A percentile compares a stretch with the other conserved stretches of the same genome.
phyloP scores from a whole-genome alignment of 2,888 invertebrate species.

The Fragum sueziense region DNA sequence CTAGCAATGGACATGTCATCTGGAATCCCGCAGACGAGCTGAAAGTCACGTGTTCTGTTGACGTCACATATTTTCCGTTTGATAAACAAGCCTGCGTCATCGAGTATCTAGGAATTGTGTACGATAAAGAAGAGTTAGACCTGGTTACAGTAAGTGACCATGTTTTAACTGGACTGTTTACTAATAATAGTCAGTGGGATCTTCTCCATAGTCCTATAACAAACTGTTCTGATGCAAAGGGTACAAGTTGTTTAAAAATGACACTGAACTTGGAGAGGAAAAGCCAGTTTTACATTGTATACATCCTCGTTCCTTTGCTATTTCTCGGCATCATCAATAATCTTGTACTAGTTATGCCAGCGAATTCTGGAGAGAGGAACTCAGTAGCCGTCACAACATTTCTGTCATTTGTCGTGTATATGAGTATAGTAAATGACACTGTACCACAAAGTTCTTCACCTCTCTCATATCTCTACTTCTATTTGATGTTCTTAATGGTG shows the following conservation, averaged over 20 bases:
- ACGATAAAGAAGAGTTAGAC: conserved; percentile 6
- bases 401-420: conserved; percentile 55
- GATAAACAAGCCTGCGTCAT: conserved; percentile 47
- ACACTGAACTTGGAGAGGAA: conserved; percentile 36
- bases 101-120: conserved; percentile 6
- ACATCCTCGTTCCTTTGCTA: conserved; percentile 44
- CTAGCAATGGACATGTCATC: conserved; percentile 23
- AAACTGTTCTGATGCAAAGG: not conserved
- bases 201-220: not conserved
- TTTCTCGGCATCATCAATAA: conserved; percentile 43
- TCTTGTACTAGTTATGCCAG: conserved; percentile 49
- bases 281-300: conserved; percentile 34
- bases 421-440: conserved; percentile 46
- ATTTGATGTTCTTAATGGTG: conserved; percentile 43
- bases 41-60: conserved; percentile 37
- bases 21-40: conserved; percentile 40
- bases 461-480: conserved; percentile 44
- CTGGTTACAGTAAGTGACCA: not conserved
- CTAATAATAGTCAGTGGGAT: conserved; percentile 41
- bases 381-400: conserved; percentile 54
- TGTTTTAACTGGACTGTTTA: not conserved
- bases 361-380: conserved; percentile 46
- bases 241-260: conserved; percentile 13
- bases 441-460: conserved; percentile 53
- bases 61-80: conserved; percentile 56